phyloP scores from a whole-genome alignment of 2,888 invertebrate species.

The Rhopalosiphum nymphaeae region DNA sequence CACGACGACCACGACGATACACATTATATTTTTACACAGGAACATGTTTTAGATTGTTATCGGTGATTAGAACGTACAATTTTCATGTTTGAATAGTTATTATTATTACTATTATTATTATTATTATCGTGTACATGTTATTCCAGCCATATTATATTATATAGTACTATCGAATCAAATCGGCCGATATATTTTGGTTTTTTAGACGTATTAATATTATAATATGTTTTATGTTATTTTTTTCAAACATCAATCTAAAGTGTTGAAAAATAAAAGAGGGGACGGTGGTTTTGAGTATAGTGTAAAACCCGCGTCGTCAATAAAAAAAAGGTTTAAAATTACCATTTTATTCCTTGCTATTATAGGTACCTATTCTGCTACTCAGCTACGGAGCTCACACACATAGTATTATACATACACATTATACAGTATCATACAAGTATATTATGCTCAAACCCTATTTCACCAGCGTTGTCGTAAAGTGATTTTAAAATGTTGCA shows the following conservation, averaged over 20 bases:
- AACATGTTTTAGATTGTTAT: conserved; percentile 59
- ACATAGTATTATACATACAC: background rate
- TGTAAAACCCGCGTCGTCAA: background rate
- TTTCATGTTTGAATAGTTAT: conserved; percentile 50
- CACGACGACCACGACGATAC: conserved; percentile 32
- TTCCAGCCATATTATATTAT: background rate
- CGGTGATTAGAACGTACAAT: conserved; percentile 35
- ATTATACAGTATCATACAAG: background rate
- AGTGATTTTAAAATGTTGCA: background rate
- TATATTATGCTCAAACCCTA: background rate
- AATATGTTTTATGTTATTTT: background rate
- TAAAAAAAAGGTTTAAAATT: background rate
- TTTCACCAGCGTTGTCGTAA: background rate
- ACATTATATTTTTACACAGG: background rate
- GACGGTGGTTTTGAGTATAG: background rate
- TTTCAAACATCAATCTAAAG: conserved; percentile 1
- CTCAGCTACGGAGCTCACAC: background rate
- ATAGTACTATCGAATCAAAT: background rate
- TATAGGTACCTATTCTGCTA: background rate
- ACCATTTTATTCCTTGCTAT: background rate
- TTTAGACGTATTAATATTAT: background rate
- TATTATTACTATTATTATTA: conserved; percentile 20
- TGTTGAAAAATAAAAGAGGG: background rate
- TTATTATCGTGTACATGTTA: conserved; percentile 31
- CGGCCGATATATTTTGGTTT: background rate